Conservation (phyloP, 1,140 invertebrate genomes). For the Pentalonia nigronervosa region DNA sequence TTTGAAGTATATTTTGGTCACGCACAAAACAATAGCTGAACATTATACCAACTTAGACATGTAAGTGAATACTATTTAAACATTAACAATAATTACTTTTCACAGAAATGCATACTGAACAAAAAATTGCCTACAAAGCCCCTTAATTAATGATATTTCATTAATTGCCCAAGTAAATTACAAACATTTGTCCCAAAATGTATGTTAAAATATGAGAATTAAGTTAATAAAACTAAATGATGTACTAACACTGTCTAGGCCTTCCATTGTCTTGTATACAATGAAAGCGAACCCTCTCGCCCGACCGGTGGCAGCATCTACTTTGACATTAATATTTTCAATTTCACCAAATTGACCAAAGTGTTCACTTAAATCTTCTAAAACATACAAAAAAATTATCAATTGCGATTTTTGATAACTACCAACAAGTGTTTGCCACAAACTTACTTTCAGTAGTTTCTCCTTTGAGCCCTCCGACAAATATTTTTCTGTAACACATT, state of each 20-base stretch:
- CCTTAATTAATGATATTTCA: neutral
- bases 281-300: slow-evolving; percentile 95
- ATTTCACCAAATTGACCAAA: slow-evolving; percentile 90
- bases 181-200: neutral
- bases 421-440: slow-evolving; percentile 20
- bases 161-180: neutral
- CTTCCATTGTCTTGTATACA: slow-evolving; percentile 86
- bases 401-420: too few relatives aligned
- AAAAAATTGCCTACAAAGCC: neutral
- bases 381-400: slow-evolving; percentile 64
- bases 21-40: neutral
- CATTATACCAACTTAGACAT: neutral
- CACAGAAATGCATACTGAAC: neutral
- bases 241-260: slow-evolving; percentile 84
- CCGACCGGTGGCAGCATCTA: slow-evolving; percentile 86
- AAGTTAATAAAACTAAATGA: too few relatives aligned
- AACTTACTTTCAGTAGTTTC: slow-evolving; percentile 96
- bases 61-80: neutral
- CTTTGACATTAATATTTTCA: slow-evolving; percentile 93
- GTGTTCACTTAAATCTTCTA: slow-evolving; percentile 92
- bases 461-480: slow-evolving; percentile 97
- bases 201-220: neutral
- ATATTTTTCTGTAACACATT: slow-evolving; percentile 88
- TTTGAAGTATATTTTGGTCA: neutral
- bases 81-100: neutral